phyloP scores from a whole-genome alignment of 2,888 invertebrate genomes.

The Bembecia ichneumoniformis region DNA sequence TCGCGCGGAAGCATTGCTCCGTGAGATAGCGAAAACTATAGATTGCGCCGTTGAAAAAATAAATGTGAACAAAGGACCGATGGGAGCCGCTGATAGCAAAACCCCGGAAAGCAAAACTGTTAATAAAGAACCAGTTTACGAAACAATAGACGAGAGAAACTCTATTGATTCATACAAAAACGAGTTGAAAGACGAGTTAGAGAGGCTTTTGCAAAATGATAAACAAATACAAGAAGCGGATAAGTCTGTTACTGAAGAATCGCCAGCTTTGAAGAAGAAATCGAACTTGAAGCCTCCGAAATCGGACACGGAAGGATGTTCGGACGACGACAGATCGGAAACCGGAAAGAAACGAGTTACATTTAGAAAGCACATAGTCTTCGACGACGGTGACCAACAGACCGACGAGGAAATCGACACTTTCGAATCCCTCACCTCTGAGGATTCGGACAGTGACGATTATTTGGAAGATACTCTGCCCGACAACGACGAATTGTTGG shows the following conservation, averaged over 20 bases:
- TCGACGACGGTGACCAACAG: slow-evolving; percentile 65
- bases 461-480: slow-evolving; percentile 42
- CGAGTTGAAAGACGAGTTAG: slow-evolving; percentile 46
- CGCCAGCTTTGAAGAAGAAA: slow-evolving; percentile 42
- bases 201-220: slow-evolving; percentile 34
- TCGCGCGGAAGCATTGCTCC: slow-evolving; percentile 55
- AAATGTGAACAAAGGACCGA: slow-evolving; percentile 33
- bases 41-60: slow-evolving; percentile 55
- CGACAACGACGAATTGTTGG: slow-evolving; percentile 42
- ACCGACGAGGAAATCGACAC: slow-evolving; percentile 57
- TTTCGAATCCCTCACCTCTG: slow-evolving; percentile 56
- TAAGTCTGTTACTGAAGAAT: slow-evolving; percentile 17
- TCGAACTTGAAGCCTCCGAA: slow-evolving; percentile 57
- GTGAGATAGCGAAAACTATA: slow-evolving; percentile 58
- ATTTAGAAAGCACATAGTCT: slow-evolving; percentile 62
- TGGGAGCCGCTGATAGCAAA: slow-evolving; percentile 50
- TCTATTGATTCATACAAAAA: slow-evolving; percentile 38
- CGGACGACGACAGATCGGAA: slow-evolving; percentile 61
- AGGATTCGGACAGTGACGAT: slow-evolving; percentile 32
- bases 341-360: slow-evolving; percentile 59
- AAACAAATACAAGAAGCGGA: slow-evolving; percentile 11
- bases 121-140: slow-evolving; percentile 32
- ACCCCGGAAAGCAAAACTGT: slow-evolving; percentile 7
- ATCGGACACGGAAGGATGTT: slow-evolving; percentile 54
- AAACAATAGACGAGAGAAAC: slow-evolving; percentile 31